Evolutionary conservation across 2,888 invertebrate species (phyloP), one percentile per base, ranked within the genome.

Genomic region (Harpalus rufipes): DNA sequence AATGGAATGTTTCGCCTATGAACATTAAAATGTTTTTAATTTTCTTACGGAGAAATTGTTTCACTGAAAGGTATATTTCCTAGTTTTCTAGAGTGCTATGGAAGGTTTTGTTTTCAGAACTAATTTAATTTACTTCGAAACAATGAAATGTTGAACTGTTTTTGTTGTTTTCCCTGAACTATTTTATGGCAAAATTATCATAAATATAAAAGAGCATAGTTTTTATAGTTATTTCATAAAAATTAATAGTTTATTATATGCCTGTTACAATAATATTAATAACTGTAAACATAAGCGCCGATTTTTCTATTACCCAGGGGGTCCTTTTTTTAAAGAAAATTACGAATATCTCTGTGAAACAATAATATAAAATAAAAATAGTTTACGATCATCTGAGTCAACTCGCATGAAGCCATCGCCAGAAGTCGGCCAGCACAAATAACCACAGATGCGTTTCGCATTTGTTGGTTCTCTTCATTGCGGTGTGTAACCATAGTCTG

Each of bases 61-160:
- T 32, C n/a, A n/a, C 16, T 21, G 63, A 39, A 39, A 72, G 41
- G 39, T 32, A 39, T 6, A 39, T 72, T 72, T 41, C 72, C 44
- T 74, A 41, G 41, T 21, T 44, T 72, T 74, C 72, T 74, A 74
- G 72, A 51, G 39, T 39, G 72, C 14, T 18, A 44, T 74, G 44
- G 7, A 14, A 32, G 68, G 14, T 61, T 79, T 79, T 79, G 39
- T 79, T 59, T 79, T 78, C 16, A 12, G 32, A 78, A 79, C 61
- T 59, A 61, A 16, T 39, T 61, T 79, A 79, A 79, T 79, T 79
- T 79, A 79, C 79, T 59, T 16, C 32, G 59, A 39, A 79, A 79
- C 79, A 79, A 79, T 79, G 79, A 79, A 79, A 79, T 79, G 79
- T 79, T 59, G 61, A 79, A 59, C 79, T 61, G 18, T 59, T 78